Base-by-base conservation (phyloP, 2,113 vertebrate genomes). In the Crotalus tigris region DNA sequence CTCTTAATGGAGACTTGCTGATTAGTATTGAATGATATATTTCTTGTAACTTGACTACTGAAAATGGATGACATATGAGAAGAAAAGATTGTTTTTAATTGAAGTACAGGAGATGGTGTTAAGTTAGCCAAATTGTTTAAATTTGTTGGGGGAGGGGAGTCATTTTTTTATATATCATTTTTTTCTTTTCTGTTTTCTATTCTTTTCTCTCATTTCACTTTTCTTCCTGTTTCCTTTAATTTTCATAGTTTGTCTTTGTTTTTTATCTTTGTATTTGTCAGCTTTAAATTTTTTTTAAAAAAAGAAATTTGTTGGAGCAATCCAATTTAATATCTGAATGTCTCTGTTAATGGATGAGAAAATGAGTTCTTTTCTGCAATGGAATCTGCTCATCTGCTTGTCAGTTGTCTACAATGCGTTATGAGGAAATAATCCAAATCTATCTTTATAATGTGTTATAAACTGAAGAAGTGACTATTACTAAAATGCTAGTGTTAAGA, bases 301-400 rank as follows among this genome's bases (percentile, higher is more conserved):
- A 61, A 61, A 26, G 12, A n/a, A 12, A 64, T 64, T 69, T 69
- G 61, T 69, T 69, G 29, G 29, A 13, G 11, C 29, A 69, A 69
- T 69, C 61, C 33, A 81, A 39, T 21, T 39, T 39, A 81, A 81
- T 17, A 75, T 75, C 33, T 69, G 1, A 12, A 39, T 81, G 39
- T 39, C 15, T 81, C 69, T 81, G 69, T 81, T 81, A 81, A 81
- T 81, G 69, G 69, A 39, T 19, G 33, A 39, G 33, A 81, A 81
- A 81, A 81, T 81, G n/a, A 75, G 15, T 15, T 39, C n/a, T 39
- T 75, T 17, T 81, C 69, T 81, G 33, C 69, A 17, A 81, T 19
- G 33, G 69, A 81, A 39, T 81, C n/a, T 39, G 6, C n/a, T 94
- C 91, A 86, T 29, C 85, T 92, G 91, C n/a, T 92, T 57, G 13